Evolutionary conservation across 2,797 vertebrate species (phyloP).

Genomic region (Pseudochirops cupreus): DNA sequence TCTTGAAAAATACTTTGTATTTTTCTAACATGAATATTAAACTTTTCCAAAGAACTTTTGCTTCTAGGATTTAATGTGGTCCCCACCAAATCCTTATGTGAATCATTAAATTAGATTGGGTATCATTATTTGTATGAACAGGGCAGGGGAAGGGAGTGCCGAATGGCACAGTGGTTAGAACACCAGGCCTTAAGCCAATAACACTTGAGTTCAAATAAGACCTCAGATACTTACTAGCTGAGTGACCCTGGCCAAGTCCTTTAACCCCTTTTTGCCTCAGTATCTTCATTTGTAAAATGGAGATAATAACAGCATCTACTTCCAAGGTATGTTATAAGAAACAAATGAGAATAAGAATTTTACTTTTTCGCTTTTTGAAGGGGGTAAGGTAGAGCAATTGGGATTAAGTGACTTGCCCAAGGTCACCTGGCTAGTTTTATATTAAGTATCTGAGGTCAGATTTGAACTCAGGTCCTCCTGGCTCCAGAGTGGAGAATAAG

Average conservation of each 20-base stretch:
- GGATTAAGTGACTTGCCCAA: no score
- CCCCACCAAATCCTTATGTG: background rate
- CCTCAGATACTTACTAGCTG: background rate
- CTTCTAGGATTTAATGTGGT: background rate
- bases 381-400: no score
- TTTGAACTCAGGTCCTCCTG: no score
- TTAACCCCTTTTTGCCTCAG: background rate
- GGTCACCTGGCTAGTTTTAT: no score
- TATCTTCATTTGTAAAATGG: background rate
- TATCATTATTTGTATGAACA: background rate
- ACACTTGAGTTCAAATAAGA: background rate
- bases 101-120: background rate
- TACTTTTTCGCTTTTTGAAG: background rate
- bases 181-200: background rate
- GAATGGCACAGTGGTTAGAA: background rate
- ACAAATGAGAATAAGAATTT: background rate
- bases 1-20: background rate
- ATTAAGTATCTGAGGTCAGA: no score
- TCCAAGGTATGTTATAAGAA: background rate
- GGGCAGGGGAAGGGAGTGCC: background rate
- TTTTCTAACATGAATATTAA: background rate
- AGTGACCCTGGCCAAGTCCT: background rate
- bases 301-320: background rate
- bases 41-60: background rate
- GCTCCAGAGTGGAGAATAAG: background rate